phyloP scores from a whole-genome alignment of 2,797 vertebrate species.

The Hybognathus amarus region DNA sequence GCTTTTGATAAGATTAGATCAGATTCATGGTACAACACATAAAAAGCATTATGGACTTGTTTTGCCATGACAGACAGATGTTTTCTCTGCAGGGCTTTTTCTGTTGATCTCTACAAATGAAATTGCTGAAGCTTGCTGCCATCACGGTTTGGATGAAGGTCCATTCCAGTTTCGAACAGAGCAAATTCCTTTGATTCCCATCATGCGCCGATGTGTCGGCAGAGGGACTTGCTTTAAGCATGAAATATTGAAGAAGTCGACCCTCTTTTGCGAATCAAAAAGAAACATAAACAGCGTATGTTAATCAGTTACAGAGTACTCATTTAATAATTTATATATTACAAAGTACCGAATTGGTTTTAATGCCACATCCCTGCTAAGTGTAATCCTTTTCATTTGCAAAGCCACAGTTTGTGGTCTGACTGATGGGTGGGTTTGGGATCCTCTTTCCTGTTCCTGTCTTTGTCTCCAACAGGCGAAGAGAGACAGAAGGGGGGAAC shows the following conservation, averaged over 20 bases:
- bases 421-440: conserved; percentile 19
- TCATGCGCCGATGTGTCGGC: background rate
- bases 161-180: conserved; percentile 56
- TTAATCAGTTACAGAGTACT: conserved; percentile 36
- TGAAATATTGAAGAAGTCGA: conserved; percentile 52
- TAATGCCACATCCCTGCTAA: conserved; percentile 17
- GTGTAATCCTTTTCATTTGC: conserved; percentile 24
- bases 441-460: conserved; percentile 30
- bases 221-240: conserved; percentile 34
- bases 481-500: background rate
- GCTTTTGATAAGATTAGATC: conserved; percentile 57
- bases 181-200: conserved; percentile 33
- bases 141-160: conserved; percentile 53
- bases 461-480: conserved; percentile 28
- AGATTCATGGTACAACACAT: conserved; percentile 60
- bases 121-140: background rate
- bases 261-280: conserved; percentile 50
- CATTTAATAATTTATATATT: conserved; percentile 34
- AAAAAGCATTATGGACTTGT: conserved; percentile 75
- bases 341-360: conserved; percentile 22
- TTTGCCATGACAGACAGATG: conserved; percentile 70
- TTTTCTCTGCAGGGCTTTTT: background rate
- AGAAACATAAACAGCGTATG: conserved; percentile 38
- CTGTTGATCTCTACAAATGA: background rate
- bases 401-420: conserved; percentile 34